These are phyloP conservation scores for Deilephila elpenor DNA, from an alignment of 2,888 invertebrate species.

Conservation along the genomic window DNA sequence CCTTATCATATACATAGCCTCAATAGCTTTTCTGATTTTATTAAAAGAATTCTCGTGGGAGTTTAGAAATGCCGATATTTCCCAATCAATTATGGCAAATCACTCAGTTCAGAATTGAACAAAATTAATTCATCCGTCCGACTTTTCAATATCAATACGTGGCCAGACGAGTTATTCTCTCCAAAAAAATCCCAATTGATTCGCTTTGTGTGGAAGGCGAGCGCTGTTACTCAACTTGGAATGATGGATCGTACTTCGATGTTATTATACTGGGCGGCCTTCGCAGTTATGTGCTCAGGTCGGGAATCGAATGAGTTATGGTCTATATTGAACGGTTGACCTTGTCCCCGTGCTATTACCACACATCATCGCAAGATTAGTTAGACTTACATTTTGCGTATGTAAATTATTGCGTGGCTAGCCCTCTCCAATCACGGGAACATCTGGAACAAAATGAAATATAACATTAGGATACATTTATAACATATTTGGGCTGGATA, in stretches of 20 bases:
- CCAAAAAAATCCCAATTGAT: neutral
- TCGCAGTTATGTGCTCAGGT: slow-evolving; percentile 23
- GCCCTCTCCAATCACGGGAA: neutral
- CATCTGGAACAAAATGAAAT: slow-evolving; percentile 10
- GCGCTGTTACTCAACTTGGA: slow-evolving; percentile 3
- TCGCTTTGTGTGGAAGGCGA: slow-evolving; percentile 1
- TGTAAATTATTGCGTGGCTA: slow-evolving; percentile 1
- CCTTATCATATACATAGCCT: neutral
- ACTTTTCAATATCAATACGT: slow-evolving; percentile 2
- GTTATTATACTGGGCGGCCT: slow-evolving; percentile 16
- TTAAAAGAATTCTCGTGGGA: neutral
- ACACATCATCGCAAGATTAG: slow-evolving; percentile 23
- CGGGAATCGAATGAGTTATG: slow-evolving; percentile 31
- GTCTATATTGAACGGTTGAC: slow-evolving; percentile 6
- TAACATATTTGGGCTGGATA: too few species aligned
- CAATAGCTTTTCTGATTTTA: neutral
- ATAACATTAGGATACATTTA: too few species aligned
- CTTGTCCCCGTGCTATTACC: slow-evolving; percentile 21
- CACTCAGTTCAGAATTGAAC: neutral
- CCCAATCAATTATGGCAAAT: neutral
- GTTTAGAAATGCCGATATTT: neutral
- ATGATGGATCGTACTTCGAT: slow-evolving; percentile 15
- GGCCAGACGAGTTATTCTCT: neutral
- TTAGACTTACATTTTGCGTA: slow-evolving; percentile 15
- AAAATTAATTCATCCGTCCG: neutral